phyloP scores from a whole-genome alignment of 2,113 vertebrate genomes.

The Misgurnus mizolepis region DNA sequence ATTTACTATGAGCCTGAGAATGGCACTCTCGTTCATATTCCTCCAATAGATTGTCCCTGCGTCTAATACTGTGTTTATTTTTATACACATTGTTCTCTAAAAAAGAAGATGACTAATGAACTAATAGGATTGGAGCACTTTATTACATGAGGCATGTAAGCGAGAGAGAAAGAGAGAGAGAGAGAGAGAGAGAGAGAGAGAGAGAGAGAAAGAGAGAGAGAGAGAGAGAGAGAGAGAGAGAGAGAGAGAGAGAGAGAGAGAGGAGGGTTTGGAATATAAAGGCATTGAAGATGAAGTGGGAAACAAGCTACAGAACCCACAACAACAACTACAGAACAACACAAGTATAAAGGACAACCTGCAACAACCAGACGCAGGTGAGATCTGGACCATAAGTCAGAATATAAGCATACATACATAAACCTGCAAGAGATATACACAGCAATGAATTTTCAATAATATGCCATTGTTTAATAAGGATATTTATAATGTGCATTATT shows the following conservation, averaged over 20 bases:
- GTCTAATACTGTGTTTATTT: constrained; percentile 59
- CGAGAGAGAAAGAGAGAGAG: constrained; percentile 6
- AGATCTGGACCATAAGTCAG: neutral
- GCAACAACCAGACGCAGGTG: constrained; percentile 5
- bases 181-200: constrained; percentile 9
- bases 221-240: too few relatives aligned
- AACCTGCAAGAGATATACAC: neutral
- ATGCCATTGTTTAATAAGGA: neutral
- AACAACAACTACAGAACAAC: neutral
- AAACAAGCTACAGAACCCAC: neutral
- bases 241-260: constrained; percentile 42
- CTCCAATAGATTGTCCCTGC: constrained; percentile 41
- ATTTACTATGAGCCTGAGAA: neutral
- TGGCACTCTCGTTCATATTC: constrained; percentile 9
- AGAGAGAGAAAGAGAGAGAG: constrained; percentile 56
- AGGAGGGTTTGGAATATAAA: constrained; percentile 65
- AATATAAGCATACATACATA: too few relatives aligned
- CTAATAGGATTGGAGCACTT: constrained; percentile 66
- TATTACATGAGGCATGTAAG: constrained; percentile 51
- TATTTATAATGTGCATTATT: neutral
- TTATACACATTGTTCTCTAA: constrained; percentile 55
- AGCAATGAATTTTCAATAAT: neutral
- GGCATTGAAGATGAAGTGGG: constrained; percentile 19
- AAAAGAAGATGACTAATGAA: constrained; percentile 63
- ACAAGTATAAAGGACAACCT: neutral